Conservation (phyloP, 1,140 invertebrate genomes). For the Cydia amplana region DNA sequence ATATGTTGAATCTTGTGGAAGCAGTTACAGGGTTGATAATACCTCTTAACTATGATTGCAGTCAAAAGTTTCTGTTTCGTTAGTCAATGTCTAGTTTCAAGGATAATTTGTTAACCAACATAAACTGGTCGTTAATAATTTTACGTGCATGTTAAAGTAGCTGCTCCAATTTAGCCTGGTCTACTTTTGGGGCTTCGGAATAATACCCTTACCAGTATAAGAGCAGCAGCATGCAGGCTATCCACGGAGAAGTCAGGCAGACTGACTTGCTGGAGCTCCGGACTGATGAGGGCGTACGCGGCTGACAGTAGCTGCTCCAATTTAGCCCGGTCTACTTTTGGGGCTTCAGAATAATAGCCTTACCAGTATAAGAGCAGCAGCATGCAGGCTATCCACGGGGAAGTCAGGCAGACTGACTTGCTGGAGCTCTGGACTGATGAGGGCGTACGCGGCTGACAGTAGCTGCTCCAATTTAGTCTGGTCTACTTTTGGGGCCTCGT, state of each 20-base stretch:
- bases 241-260: constrained; percentile 96
- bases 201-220: constrained; percentile 84
- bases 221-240: constrained; percentile 84
- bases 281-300: constrained; percentile 87
- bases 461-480: constrained; percentile 83
- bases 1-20: background rate
- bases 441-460: constrained; percentile 87
- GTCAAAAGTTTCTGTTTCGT: background rate
- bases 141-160: too few species aligned
- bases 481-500: constrained; percentile 80
- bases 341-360: constrained; percentile 65
- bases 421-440: constrained; percentile 85
- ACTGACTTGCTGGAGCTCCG: constrained; percentile 83
- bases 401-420: constrained; percentile 92
- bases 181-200: too few species aligned
- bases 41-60: background rate
- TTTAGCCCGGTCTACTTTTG: constrained; percentile 80
- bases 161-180: too few species aligned
- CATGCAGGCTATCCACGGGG: constrained; percentile 90
- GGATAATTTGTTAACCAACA: too few species aligned
- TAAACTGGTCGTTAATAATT: too few species aligned
- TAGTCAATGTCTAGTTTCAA: background rate
- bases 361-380: constrained; percentile 88
- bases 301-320: constrained; percentile 86
- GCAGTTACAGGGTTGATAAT: background rate